These are phyloP conservation scores for Toxotes chatareus DNA, from an alignment of 2,113 vertebrate genomes.

Conservation along the genomic window DNA sequence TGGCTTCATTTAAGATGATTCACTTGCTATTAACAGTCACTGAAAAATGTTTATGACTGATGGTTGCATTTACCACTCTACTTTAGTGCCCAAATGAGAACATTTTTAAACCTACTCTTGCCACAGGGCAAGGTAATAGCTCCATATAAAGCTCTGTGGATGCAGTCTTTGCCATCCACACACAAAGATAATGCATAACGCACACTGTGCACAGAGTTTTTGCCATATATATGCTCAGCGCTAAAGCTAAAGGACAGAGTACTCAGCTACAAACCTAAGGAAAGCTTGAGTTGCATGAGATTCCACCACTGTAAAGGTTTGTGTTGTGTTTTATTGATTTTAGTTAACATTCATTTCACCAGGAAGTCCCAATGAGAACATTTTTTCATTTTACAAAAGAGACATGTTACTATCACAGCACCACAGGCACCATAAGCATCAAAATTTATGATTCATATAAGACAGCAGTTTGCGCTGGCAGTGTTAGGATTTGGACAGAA, in stretches of 20 bases:
- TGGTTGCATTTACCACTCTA: conserved; percentile 28
- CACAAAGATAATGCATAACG: background rate
- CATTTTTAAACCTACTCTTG: conserved; percentile 28
- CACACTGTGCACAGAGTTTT: background rate
- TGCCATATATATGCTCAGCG: background rate
- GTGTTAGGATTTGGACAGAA: conserved; percentile 31
- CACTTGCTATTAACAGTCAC: conserved; percentile 53
- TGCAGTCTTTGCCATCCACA: background rate
- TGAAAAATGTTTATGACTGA: conserved; percentile 44
- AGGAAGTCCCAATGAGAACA: background rate
- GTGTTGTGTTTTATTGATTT: conserved; percentile 32
- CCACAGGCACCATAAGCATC: conserved; percentile 24
- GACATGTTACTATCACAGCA: background rate
- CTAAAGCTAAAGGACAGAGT: background rate
- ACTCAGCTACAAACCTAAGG: background rate
- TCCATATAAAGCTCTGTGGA: background rate
- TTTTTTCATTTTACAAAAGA: conserved; percentile 5
- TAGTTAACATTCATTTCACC: conserved; percentile 21
- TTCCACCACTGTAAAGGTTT: conserved; percentile 9
- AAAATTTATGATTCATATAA: conserved; percentile 27
- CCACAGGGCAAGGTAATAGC: background rate
- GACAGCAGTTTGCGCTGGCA: conserved; percentile 18
- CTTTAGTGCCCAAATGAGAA: conserved; percentile 20
- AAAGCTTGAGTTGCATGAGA: background rate
- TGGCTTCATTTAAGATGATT: conserved; percentile 58